Conservation (phyloP, 2,888 invertebrate genomes). For the Acleris sparsana region DNA sequence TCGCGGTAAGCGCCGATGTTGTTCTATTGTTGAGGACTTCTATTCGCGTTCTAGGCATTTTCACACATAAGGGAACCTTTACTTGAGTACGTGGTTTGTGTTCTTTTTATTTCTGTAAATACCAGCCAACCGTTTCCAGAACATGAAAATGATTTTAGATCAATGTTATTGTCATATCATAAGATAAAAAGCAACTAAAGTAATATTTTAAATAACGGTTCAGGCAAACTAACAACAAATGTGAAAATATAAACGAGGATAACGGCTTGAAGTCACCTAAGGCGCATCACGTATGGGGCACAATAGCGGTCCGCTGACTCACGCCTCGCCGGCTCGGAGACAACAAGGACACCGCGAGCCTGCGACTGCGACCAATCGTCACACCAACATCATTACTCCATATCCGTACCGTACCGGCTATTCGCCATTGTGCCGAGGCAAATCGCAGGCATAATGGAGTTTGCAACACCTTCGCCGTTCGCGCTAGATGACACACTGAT, state of each 20-base stretch:
- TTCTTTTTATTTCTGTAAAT: conserved; percentile 7
- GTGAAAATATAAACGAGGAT: conserved; percentile 38
- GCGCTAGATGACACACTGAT: conserved; percentile 70
- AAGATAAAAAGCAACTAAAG: conserved; percentile 18
- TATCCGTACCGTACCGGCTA: conserved; percentile 77
- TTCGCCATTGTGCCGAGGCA: conserved; percentile 79
- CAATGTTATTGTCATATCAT: conserved; percentile 23
- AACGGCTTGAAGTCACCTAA: conserved; percentile 44
- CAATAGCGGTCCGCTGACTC: conserved; percentile 71
- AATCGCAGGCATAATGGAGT: conserved; percentile 76
- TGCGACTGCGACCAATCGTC: conserved; percentile 63
- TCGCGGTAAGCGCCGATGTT: conserved; percentile 2
- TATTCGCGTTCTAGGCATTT: conserved; percentile 12
- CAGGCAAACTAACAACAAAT: conserved; percentile 16
- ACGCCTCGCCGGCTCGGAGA: conserved; percentile 58
- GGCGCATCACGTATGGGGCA: conserved; percentile 62
- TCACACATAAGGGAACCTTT: not conserved
- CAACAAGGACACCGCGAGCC: conserved; percentile 74
- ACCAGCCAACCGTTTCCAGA: too few species aligned
- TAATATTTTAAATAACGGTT: conserved; percentile 23
- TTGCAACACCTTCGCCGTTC: conserved; percentile 64
- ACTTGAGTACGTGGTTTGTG: not conserved
- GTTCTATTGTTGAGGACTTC: conserved; percentile 15
- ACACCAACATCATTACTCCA: conserved; percentile 79
- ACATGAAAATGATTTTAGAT: not conserved